Conservation (phyloP, 2,797 vertebrate genomes). For the Scyliorhinus canicula region DNA sequence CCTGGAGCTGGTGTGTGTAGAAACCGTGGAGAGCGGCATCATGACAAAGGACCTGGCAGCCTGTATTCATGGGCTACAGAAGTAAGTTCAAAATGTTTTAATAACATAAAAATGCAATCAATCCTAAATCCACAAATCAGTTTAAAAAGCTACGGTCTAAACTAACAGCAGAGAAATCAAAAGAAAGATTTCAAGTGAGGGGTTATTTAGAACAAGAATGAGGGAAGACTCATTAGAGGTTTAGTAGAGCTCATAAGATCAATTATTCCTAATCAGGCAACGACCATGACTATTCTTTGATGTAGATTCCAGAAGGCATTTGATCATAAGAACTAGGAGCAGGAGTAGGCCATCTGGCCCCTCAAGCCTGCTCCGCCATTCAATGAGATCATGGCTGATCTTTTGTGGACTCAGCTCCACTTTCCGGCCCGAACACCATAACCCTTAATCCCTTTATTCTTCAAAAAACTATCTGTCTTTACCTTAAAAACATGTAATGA, state of each 20-base stretch:
- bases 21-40: slow-evolving; percentile 84
- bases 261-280: not conserved
- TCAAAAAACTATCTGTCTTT: no score
- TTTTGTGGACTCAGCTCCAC: no score
- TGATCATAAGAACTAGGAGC: no score
- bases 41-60: slow-evolving; percentile 98
- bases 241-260: not conserved
- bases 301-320: not conserved
- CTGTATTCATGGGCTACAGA: slow-evolving; percentile 89
- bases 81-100: slow-evolving; percentile 61
- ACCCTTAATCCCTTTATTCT: no score
- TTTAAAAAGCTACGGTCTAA: not conserved
- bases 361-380: no score
- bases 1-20: slow-evolving; percentile 85
- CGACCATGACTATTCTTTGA: not conserved
- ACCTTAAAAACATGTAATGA: no score
- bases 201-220: not conserved
- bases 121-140: not conserved
- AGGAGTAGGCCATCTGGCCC: no score
- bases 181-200: no score
- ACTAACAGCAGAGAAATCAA: not conserved
- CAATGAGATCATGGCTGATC: no score
- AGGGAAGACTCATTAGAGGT: no score
- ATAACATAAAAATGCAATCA: not conserved
- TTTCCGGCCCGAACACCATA: no score